Conservation (phyloP, 2,888 invertebrate species). For the Polietes domitor region DNA sequence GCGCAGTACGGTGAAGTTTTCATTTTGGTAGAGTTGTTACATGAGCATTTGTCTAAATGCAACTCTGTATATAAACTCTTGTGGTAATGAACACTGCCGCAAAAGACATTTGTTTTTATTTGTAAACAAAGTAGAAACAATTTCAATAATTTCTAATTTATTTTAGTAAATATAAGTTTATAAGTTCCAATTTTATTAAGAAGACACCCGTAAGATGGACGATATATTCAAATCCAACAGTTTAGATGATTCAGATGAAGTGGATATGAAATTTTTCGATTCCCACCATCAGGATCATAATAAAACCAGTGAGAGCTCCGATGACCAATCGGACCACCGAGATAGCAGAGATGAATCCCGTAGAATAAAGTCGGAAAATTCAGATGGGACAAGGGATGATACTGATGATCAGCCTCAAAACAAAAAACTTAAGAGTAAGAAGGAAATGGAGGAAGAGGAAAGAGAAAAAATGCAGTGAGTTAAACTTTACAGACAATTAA, state of each 20-base stretch:
- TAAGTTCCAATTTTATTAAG: too few relatives aligned
- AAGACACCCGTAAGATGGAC: conserved; percentile 72
- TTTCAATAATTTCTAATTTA: too few relatives aligned
- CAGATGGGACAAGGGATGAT: conserved; percentile 47
- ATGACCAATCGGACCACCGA: conserved; percentile 33
- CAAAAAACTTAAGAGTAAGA: conserved; percentile 88
- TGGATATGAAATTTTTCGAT: conserved; percentile 75
- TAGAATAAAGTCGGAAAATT: conserved; percentile 49
- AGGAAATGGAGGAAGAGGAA: conserved; percentile 95
- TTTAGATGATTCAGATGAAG: conserved; percentile 73
- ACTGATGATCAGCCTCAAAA: conserved; percentile 72
- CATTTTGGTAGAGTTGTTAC: too few relatives aligned
- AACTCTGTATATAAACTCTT: too few relatives aligned
- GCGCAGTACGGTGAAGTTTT: too few relatives aligned
- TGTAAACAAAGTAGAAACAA: conserved; percentile 32
- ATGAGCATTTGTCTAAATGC: too few relatives aligned
- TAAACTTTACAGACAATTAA: too few relatives aligned
- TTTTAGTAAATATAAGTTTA: too few relatives aligned
- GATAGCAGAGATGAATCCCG: conserved; percentile 20
- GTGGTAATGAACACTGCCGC: neutral
- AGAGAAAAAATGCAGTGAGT: conserved; percentile 97
- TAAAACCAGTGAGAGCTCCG: conserved; percentile 43
- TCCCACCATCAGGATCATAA: conserved; percentile 54
- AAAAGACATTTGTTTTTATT: neutral
- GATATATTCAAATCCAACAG: conserved; percentile 70